These are phyloP conservation scores for Scomber japonicus DNA, from an alignment of 2,113 vertebrate species.

Conservation along the genomic window DNA sequence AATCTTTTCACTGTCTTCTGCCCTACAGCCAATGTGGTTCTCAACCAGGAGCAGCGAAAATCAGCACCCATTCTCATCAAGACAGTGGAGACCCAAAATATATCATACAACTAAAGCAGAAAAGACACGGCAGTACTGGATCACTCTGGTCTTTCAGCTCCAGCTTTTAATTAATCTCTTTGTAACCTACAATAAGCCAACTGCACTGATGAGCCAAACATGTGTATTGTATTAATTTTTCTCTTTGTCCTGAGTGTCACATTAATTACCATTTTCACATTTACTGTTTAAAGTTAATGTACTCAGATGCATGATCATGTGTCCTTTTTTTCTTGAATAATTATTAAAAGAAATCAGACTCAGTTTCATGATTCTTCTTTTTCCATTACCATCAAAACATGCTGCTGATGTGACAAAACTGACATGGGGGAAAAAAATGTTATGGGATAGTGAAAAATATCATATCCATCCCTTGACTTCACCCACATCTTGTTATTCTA, in stretches of 20 bases:
- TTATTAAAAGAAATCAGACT: neutral
- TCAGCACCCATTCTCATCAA: conserved; percentile 67
- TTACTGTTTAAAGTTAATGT: conserved; percentile 31
- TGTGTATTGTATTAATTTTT: neutral
- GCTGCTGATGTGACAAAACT: no score
- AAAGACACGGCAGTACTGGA: neutral
- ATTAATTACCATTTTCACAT: neutral
- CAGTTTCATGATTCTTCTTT: neutral
- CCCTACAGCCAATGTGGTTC: neutral
- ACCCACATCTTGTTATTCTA: no score
- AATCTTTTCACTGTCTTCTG: neutral
- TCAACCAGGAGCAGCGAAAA: neutral
- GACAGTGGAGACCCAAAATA: conserved; percentile 48
- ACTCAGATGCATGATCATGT: neutral
- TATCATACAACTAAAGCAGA: conserved; percentile 22
- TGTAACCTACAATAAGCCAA: neutral
- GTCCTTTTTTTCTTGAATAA: neutral
- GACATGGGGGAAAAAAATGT: no score
- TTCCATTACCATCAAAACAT: neutral
- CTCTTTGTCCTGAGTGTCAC: neutral
- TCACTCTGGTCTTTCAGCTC: neutral
- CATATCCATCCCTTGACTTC: no score
- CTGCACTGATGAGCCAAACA: conserved; percentile 3
- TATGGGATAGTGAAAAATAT: no score
- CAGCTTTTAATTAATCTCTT: neutral